phyloP scores from a whole-genome alignment of 2,797 vertebrate species.

The Gymnocypris eckloni region DNA sequence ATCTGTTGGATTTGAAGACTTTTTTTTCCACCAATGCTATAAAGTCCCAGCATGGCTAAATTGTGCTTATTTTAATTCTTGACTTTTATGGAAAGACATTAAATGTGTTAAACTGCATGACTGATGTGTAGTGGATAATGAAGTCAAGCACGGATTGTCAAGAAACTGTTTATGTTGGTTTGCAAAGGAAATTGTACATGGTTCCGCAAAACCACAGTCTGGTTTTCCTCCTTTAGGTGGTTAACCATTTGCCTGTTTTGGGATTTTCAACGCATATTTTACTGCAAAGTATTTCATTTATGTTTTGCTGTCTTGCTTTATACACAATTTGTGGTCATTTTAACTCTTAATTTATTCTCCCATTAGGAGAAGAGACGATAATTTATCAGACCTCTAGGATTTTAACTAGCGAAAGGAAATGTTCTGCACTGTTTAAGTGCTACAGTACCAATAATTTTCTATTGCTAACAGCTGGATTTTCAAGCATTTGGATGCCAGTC shows the following conservation, averaged over 20 bases:
- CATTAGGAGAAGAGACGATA: slow-evolving; percentile 61
- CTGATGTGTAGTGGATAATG: slow-evolving; percentile 35
- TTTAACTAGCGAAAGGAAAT: slow-evolving; percentile 62
- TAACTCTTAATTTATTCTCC: slow-evolving; percentile 64
- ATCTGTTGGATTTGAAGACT: neutral
- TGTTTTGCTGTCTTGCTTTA: slow-evolving; percentile 50
- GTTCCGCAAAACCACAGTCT: slow-evolving; percentile 15
- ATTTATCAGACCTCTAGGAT: slow-evolving; percentile 66
- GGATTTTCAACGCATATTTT: slow-evolving; percentile 32
- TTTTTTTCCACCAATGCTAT: slow-evolving; percentile 18
- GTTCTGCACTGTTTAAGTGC: slow-evolving; percentile 50
- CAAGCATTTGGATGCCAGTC: slow-evolving; percentile 51
- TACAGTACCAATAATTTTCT: slow-evolving; percentile 58
- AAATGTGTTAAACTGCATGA: slow-evolving; percentile 15
- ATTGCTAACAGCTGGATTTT: slow-evolving; percentile 72
- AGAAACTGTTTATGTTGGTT: slow-evolving; percentile 33
- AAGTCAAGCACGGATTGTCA: slow-evolving; percentile 39
- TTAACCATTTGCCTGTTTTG: slow-evolving; percentile 33
- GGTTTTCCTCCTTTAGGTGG: slow-evolving; percentile 17
- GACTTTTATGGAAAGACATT: slow-evolving; percentile 20
- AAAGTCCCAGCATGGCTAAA: slow-evolving; percentile 9
- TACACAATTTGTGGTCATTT: slow-evolving; percentile 48
- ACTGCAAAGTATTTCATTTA: slow-evolving; percentile 31
- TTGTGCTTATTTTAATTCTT: slow-evolving; percentile 33
- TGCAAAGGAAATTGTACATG: slow-evolving; percentile 24